Evolutionary conservation across 2,797 vertebrate species (phyloP).

Genomic region (Thamnophis elegans): DNA sequence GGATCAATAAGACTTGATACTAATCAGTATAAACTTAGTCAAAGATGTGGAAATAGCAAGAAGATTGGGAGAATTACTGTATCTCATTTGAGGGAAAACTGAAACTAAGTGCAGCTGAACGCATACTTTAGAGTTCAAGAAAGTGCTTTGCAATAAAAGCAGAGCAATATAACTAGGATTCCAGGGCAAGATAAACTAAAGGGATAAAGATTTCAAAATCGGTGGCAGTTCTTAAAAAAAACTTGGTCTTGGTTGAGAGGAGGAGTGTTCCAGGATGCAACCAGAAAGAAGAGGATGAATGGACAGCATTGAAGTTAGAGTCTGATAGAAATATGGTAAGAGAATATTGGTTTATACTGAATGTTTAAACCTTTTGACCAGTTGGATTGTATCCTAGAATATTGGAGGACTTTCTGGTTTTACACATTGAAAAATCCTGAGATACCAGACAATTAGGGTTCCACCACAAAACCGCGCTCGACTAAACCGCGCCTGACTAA

Average conservation of each 20-base stretch:
- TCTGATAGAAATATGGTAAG: not conserved
- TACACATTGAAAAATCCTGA: not conserved
- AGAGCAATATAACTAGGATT: not conserved
- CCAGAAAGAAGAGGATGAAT: not conserved
- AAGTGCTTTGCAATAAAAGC: not conserved
- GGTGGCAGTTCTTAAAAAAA: not conserved
- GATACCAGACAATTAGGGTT: not conserved
- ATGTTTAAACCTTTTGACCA: not conserved
- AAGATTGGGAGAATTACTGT: not conserved
- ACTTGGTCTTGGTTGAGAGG: not conserved
- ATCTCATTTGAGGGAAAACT: not conserved
- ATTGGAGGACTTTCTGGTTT: not conserved
- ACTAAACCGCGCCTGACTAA: no score
- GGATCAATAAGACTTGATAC: not conserved
- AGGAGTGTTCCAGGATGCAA: not conserved
- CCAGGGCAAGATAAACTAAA: not conserved
- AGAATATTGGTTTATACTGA: not conserved
- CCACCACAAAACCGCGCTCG: no score
- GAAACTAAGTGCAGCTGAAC: not conserved
- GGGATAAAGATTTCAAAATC: not conserved
- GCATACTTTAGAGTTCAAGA: not conserved
- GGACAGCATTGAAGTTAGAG: not conserved
- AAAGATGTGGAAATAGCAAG: not conserved
- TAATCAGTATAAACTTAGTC: not conserved
- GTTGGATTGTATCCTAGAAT: not conserved